phyloP scores from a whole-genome alignment of 2,113 vertebrate species.

The Grus americana region DNA sequence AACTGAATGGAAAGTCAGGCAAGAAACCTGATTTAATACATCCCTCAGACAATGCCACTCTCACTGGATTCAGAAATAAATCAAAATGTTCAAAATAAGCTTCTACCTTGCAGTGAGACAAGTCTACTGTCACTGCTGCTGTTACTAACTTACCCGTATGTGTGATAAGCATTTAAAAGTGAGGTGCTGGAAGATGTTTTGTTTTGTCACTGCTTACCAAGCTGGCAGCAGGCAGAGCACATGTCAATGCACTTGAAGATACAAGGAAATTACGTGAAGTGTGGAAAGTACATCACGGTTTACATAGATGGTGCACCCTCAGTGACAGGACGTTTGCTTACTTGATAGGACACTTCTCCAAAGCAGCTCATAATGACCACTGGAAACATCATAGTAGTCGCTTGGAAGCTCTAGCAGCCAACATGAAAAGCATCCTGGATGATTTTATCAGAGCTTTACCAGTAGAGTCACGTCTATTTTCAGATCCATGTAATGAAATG shows the following conservation, averaged over 20 bases:
- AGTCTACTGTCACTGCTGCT: neutral
- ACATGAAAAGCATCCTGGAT: neutral
- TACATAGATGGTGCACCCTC: neutral
- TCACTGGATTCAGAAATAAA: neutral
- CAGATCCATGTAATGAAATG: neutral
- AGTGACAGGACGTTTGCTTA: neutral
- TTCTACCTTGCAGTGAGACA: neutral
- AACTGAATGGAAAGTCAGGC: neutral
- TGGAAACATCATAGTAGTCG: neutral
- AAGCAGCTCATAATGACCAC: neutral
- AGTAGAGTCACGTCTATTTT: neutral
- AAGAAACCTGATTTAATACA: neutral
- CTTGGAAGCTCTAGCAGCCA: neutral
- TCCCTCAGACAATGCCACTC: neutral
- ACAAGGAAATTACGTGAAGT: neutral
- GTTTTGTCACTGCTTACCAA: neutral
- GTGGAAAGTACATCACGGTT: neutral
- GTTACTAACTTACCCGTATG: neutral
- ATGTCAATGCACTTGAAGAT: neutral
- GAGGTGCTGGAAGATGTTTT: neutral
- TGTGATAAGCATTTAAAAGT: neutral
- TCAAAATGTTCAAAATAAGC: neutral
- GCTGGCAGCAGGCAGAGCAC: neutral
- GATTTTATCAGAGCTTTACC: constrained; percentile 17
- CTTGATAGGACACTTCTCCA: neutral